These are phyloP conservation scores for Piaya cayana DNA, from an alignment of 2,113 vertebrate species.

Conservation along the genomic window DNA sequence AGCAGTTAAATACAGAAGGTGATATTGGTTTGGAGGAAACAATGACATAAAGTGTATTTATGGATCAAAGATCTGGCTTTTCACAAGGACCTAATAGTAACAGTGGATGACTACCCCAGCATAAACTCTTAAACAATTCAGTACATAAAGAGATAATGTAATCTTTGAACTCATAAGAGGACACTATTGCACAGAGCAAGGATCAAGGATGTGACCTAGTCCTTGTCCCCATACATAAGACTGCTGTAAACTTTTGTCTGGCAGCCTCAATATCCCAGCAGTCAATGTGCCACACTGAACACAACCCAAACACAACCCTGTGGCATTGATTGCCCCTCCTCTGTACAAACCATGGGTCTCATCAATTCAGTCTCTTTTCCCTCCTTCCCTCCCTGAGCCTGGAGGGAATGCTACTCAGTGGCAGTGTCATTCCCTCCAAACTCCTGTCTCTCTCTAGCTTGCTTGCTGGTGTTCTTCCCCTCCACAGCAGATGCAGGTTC, in stretches of 20 bases:
- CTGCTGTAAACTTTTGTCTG: background rate
- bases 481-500: background rate
- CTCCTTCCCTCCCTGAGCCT: background rate
- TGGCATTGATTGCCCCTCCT: background rate
- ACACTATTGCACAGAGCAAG: background rate
- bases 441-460: background rate
- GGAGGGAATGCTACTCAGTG: background rate
- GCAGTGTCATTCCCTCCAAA: too few species aligned
- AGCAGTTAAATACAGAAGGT: background rate
- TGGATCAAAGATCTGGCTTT: background rate
- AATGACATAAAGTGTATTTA: background rate
- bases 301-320: accelerated
- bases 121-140: background rate
- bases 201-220: background rate
- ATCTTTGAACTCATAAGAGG: background rate
- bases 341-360: background rate
- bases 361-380: background rate
- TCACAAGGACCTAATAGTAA: background rate
- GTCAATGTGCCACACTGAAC: too few species aligned
- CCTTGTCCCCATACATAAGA: background rate
- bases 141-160: background rate
- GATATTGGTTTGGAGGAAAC: background rate
- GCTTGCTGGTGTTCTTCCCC: background rate
- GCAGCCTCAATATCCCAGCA: background rate
- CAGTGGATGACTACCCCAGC: background rate